Conservation (phyloP, 2,113 vertebrate species). For the Variabilichromis moorii region DNA sequence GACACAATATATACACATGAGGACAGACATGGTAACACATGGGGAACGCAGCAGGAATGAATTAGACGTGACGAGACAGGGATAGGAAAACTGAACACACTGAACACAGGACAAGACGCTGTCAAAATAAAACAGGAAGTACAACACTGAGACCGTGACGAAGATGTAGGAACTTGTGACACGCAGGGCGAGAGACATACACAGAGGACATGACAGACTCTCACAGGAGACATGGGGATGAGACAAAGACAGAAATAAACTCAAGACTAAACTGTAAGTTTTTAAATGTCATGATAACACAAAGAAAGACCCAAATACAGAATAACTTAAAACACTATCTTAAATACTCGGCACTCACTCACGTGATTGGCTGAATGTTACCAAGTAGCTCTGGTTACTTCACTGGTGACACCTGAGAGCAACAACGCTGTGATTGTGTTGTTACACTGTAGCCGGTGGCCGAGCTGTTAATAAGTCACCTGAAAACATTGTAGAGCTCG, state of each 20-base stretch:
- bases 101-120: neutral
- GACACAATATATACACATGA: neutral
- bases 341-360: neutral
- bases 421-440: neutral
- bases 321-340: neutral
- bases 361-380: too few relatives aligned
- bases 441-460: neutral
- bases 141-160: neutral
- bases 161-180: neutral
- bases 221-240: neutral
- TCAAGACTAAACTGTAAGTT: neutral
- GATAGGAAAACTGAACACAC: neutral
- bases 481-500: neutral
- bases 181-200: neutral
- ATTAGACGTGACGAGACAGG: neutral
- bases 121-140: neutral
- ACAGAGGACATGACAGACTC: neutral
- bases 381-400: neutral
- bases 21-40: neutral
- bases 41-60: neutral
- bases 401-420: neutral
- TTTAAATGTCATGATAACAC: neutral
- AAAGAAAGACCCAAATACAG: neutral
- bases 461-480: neutral
- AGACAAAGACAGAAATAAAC: neutral